Evolutionary conservation across 1,140 invertebrate species (phyloP).

Genomic region (Campodea augens): DNA sequence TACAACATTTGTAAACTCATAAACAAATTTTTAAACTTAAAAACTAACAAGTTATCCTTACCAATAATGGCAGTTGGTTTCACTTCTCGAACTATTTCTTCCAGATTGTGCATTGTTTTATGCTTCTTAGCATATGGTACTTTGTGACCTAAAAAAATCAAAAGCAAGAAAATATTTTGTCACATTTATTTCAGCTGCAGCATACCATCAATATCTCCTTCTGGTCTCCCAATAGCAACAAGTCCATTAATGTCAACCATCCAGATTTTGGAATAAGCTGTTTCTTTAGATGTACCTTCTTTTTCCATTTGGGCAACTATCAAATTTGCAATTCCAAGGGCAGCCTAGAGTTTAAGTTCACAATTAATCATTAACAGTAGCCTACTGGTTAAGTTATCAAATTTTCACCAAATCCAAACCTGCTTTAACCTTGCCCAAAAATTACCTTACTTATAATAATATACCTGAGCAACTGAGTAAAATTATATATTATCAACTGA

Average conservation of each 20-base stretch:
- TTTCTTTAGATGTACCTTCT: conserved; percentile 50
- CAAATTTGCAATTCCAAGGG: conserved; percentile 70
- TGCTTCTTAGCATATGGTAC: conserved; percentile 64
- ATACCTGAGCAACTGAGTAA: too few relatives aligned
- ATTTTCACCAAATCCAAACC: too few relatives aligned
- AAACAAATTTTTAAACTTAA: too few relatives aligned
- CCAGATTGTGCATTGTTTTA: conserved; percentile 49
- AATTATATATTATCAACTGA: too few relatives aligned
- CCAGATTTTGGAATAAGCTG: conserved; percentile 67
- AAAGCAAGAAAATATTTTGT: neutral
- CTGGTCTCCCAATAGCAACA: conserved; percentile 46
- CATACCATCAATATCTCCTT: conserved; percentile 39
- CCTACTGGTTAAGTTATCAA: too few relatives aligned
- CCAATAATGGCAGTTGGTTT: conserved; percentile 73
- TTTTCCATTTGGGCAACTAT: conserved; percentile 68
- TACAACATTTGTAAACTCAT: too few relatives aligned
- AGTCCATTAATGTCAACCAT: conserved; percentile 74
- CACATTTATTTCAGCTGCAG: neutral
- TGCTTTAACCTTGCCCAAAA: too few relatives aligned
- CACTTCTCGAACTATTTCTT: conserved; percentile 55
- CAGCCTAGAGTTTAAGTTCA: conserved; percentile 34
- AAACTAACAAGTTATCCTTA: too few relatives aligned
- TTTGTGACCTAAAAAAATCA: conserved; percentile 40
- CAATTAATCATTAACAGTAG: too few relatives aligned
- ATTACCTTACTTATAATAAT: too few relatives aligned